phyloP scores from a whole-genome alignment of 1,140 invertebrate species.

The Ctenoplectra terminalis region DNA sequence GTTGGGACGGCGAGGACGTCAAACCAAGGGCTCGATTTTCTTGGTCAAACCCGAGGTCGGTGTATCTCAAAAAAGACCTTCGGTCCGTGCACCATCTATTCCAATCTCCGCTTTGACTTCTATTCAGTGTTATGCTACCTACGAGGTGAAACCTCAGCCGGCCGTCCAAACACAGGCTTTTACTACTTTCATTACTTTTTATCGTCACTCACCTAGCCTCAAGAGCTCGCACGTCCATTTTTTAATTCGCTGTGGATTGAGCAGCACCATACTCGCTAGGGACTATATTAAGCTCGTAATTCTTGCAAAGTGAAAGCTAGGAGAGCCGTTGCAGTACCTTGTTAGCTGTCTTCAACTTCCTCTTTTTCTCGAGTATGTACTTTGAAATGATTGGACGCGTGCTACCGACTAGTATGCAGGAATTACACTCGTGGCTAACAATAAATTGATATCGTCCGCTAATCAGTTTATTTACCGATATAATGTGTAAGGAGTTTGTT shows the following conservation, averaged over 20 bases:
- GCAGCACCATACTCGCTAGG: conserved; percentile 55
- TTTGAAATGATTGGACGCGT: conserved; percentile 70
- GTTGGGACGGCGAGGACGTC: conserved; percentile 19
- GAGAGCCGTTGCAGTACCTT: conserved; percentile 69
- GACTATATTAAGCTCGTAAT: conserved; percentile 80
- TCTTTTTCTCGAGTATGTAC: conserved; percentile 64
- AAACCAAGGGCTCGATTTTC: conserved; percentile 51
- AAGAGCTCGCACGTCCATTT: conserved; percentile 74
- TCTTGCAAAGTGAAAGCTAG: conserved; percentile 79
- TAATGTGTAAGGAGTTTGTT: too few relatives aligned
- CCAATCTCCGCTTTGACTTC: conserved; percentile 38
- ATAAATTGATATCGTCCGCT: not conserved
- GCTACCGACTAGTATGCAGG: conserved; percentile 17
- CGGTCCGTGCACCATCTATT: conserved; percentile 32
- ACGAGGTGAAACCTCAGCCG: conserved; percentile 37
- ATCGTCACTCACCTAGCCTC: conserved; percentile 75
- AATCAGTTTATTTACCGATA: not conserved
- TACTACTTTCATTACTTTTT: conserved; percentile 80
- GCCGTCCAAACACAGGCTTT: conserved; percentile 61
- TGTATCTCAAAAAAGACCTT: conserved; percentile 65
- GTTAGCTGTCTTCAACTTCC: conserved; percentile 66
- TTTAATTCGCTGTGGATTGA: conserved; percentile 76
- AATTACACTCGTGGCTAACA: conserved; percentile 34
- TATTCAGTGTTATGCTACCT: conserved; percentile 35
- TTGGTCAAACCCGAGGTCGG: conserved; percentile 67